phyloP scores from a whole-genome alignment of 2,888 invertebrate species.

The Coecobrya sp. region DNA sequence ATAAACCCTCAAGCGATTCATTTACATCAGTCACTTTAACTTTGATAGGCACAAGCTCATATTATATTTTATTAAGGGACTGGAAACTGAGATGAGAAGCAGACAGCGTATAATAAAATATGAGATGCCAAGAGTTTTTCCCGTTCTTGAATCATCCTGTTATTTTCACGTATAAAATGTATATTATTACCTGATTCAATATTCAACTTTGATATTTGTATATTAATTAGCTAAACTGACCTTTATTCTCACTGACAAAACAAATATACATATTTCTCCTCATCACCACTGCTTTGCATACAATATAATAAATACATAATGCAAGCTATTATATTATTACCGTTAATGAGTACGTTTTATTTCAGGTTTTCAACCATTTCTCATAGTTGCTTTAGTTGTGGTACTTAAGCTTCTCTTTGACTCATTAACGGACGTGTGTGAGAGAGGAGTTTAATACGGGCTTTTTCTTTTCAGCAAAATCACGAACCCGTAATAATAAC shows the following conservation, averaged over 20 bases:
- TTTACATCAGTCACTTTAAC: not conserved
- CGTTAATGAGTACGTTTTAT: not conserved
- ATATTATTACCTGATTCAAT: not conserved
- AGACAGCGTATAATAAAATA: not conserved
- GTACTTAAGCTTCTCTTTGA: constrained; percentile 13
- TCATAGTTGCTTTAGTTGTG: not conserved
- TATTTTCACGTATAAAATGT: not conserved
- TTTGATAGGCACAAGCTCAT: not conserved
- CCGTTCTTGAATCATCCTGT: not conserved
- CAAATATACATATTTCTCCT: not conserved
- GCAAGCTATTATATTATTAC: constrained; percentile 1
- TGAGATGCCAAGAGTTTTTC: not conserved
- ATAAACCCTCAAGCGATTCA: not conserved
- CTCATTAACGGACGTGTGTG: constrained; percentile 4
- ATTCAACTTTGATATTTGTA: constrained; percentile 1
- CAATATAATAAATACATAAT: not conserved
- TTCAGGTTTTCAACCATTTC: constrained; percentile 14
- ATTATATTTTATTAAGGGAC: not conserved
- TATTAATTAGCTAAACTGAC: constrained; percentile 35
- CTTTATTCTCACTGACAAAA: constrained; percentile 12
- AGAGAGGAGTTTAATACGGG: not conserved
- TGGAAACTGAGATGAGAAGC: not conserved
- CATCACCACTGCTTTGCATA: not conserved
- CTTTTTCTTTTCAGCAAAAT: constrained; percentile 4
- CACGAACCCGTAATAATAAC: constrained; percentile 8